Evolutionary conservation across 2,113 vertebrate genomes (phyloP), one percentile per base, ranked within the genome.

Genomic region (Nanorana parkeri): DNA sequence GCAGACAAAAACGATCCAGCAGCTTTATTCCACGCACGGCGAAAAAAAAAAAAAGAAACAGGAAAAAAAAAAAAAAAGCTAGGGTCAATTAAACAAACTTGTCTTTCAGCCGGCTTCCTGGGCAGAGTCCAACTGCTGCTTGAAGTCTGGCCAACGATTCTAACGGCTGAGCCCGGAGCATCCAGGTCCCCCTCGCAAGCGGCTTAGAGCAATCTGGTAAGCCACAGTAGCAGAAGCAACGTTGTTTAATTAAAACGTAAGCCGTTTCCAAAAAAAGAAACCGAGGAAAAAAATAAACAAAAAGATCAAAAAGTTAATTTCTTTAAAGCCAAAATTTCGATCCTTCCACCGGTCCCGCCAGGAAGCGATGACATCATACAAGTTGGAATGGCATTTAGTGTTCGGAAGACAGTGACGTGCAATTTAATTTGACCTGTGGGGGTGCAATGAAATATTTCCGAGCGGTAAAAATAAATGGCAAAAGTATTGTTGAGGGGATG

Each of bases 81-180:
- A 10, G 82, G 88, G 90, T 90, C 88, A 86, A 85, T 91, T 68
- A 0, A 64, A 90, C 91, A 85, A 91, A 91, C 93, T 95, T 84
- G 85, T 81, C 91, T 92, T 89, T 91, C 89, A 89, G 85, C 3
- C 87, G 58, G 90, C 68, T 93, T 87, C 90, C 91, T 91, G 93
- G 94, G 93, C 93, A 81, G 84, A 6, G 89, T 94, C 93, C 92
- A 93, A 93, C 88, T 88, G 91, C 87, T 92, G 92, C 91, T 91
- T 89, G 89, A 86, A 87, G 84, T 86, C 71, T 85, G 85, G 88
- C 81, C 91, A 91, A 91, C 64, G 76, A 85, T 90, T 88, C 92
- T 88, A 85, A 83, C 88, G 82, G 89, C 89, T 88, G 89, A 89
- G 89, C 89, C 89, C 88, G 89, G 85, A 89, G 89, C 91, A 87